Base-by-base conservation (phyloP, 1,140 invertebrate genomes). In the Aphis gossypii region DNA sequence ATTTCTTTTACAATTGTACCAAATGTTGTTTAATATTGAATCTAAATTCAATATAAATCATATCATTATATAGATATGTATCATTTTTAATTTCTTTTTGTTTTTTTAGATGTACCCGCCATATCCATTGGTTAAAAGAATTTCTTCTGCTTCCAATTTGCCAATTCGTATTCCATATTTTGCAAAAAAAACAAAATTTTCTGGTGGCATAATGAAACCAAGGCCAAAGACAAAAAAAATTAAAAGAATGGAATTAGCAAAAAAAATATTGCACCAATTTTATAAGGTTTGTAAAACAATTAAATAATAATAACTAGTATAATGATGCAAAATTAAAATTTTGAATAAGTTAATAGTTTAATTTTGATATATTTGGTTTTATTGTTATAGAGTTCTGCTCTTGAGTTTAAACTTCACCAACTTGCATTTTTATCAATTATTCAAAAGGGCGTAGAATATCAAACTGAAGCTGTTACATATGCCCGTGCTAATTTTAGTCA, bases 321-420 rank as follows among this genome's bases (percentile, higher is more conserved):
- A 41, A 38, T 84, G 6, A 84, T 25, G 4, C 2, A 38, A 35
- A 21, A 83, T 21, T 83, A 4, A 41, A 38, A 38, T 0, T 83
- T 38, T 83, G 2, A 38, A 83, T 23, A 83, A 18, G 20, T 0
- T 41, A 83, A 9, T 83, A 83, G 23, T 23, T 38, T 41, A 23
- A 83, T 83, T 83, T 38, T 76, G 18, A n/a, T 68, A 68, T n/a
- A 14, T 11, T n/a, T n/a, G 60, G 14, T 68, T 68, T 68, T n/a
- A 76, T 76, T 88, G 94, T 94, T 94, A 93, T 94, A 97, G 96
- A 96, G 97, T 95, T 98, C 98, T 89, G 96, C 97, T 48, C 95
- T 99, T 76, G 98, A 98, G 95, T 99, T 99, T 95, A 98, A 98
- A 95, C 95, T 99, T 91, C 98, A 99, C 92, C 95, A 97, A 94